These are phyloP conservation scores for Brachionus rubens DNA, from an alignment of 1,140 invertebrate genomes.

Conservation along the genomic window DNA sequence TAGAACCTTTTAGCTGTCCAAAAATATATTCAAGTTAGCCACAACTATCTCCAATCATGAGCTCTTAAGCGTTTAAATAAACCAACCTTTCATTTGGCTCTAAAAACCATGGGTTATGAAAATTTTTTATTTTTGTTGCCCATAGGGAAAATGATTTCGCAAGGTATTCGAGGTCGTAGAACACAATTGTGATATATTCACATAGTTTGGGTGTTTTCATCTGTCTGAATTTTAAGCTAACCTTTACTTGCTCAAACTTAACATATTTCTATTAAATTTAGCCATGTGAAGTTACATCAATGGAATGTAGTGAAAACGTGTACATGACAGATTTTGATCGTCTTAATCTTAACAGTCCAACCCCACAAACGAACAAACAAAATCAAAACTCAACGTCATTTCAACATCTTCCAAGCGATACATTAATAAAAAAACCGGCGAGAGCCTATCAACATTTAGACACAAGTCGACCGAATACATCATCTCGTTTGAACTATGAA, in stretches of 20 bases:
- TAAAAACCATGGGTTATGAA: no score
- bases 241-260: neutral
- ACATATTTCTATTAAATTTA: neutral
- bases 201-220: no score
- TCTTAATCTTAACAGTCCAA: neutral
- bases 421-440: neutral
- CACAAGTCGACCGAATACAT: neutral
- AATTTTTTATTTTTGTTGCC: no score
- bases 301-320: slow-evolving; percentile 41
- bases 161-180: no score
- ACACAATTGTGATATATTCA: no score
- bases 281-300: slow-evolving; percentile 21
- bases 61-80: no score
- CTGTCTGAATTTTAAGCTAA: neutral
- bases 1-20: no score
- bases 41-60: no score
- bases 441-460: neutral
- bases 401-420: neutral
- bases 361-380: neutral
- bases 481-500: neutral
- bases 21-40: no score
- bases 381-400: neutral
- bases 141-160: no score
- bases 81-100: no score
- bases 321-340: slow-evolving; percentile 40